phyloP scores from a whole-genome alignment of 2,888 invertebrate genomes.

The Zaprionus obscuricornis region DNA sequence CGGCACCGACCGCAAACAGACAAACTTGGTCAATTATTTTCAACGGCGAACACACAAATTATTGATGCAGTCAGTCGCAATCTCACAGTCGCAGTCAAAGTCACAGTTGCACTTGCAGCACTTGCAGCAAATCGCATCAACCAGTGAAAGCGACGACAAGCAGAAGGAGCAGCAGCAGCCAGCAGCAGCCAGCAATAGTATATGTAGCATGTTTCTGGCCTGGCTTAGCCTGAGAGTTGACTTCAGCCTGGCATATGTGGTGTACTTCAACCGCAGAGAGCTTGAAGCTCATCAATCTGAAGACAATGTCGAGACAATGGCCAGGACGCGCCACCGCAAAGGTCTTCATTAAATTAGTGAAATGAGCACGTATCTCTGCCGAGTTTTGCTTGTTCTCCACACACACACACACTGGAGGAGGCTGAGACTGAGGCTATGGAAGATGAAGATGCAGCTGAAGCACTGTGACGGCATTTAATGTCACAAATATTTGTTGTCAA shows the following conservation, averaged over 20 bases:
- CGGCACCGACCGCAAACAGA: conserved; percentile 67
- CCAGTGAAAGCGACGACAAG: conserved; percentile 40
- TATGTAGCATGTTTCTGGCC: too few species aligned
- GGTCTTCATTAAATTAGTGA: conserved; percentile 81
- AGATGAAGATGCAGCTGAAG: conserved; percentile 11
- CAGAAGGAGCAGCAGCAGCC: conserved; percentile 11
- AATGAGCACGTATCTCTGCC: conserved; percentile 59
- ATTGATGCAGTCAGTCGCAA: conserved; percentile 66
- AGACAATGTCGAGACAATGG: conserved; percentile 62
- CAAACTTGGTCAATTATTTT: conserved; percentile 80
- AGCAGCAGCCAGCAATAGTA: not conserved
- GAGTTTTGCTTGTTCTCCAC: conserved; percentile 14
- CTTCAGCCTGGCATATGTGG: conserved; percentile 35
- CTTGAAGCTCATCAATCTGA: conserved; percentile 68
- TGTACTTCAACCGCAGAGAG: conserved; percentile 52
- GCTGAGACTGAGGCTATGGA: conserved; percentile 10
- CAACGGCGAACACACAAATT: conserved; percentile 79
- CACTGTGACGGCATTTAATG: conserved; percentile 61
- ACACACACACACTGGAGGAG: conserved; percentile 5
- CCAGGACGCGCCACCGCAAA: conserved; percentile 66
- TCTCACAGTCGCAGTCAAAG: too few species aligned
- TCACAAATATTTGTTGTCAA: conserved; percentile 78
- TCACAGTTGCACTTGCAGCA: too few species aligned
- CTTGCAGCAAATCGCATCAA: too few species aligned
- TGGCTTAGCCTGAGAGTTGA: too few species aligned